phyloP scores from a whole-genome alignment of 2,797 vertebrate genomes.

The Synaphobranchus kaupii region DNA sequence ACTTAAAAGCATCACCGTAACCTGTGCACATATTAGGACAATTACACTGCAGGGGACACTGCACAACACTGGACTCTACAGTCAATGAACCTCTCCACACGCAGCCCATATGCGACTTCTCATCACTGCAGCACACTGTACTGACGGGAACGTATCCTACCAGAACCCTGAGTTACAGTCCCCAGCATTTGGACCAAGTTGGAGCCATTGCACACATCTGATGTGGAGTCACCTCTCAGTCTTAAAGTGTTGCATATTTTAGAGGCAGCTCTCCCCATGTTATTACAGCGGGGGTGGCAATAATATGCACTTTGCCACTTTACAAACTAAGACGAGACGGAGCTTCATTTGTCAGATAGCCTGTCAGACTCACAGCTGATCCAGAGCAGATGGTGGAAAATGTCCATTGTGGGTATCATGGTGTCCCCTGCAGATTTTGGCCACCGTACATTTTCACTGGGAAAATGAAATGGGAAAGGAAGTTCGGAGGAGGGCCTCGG shows the following conservation, averaged over 20 bases:
- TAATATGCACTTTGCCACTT: background rate
- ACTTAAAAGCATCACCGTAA: background rate
- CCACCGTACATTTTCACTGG: background rate
- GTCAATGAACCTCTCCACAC: background rate
- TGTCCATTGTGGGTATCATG: background rate
- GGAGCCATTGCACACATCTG: background rate
- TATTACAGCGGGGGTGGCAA: background rate
- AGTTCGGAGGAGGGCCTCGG: background rate
- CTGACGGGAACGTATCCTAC: background rate
- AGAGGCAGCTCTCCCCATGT: background rate
- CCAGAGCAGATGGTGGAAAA: background rate
- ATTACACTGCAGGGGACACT: background rate
- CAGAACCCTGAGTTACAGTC: background rate
- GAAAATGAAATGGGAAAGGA: slow-evolving; percentile 4
- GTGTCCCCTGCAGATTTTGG: background rate
- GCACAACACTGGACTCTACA: background rate
- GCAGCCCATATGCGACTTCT: background rate
- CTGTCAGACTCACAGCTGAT: background rate
- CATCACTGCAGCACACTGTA: background rate
- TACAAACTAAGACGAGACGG: slow-evolving; percentile 2
- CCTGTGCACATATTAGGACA: background rate
- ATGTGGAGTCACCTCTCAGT: background rate
- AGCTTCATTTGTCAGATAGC: background rate
- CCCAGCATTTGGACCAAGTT: background rate
- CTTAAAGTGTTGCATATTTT: background rate